Evolutionary conservation across 1,140 invertebrate species (phyloP).

Genomic region (Elysia chlorotica): DNA sequence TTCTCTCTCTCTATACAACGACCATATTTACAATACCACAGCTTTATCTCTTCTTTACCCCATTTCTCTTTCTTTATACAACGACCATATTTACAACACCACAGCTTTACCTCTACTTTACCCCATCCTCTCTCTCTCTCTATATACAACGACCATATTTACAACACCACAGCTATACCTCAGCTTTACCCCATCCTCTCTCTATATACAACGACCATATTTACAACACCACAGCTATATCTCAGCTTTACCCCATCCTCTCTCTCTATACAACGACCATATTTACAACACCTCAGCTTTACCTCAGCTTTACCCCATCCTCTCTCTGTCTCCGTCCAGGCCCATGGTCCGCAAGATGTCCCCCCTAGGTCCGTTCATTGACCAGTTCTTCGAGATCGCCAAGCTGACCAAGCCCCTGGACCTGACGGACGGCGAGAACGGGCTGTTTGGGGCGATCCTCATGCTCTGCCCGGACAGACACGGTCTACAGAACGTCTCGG

Average conservation of each 20-base stretch:
- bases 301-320: not conserved
- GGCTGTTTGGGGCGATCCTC: constrained; percentile 53
- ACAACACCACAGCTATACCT: too few species aligned
- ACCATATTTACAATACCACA: too few species aligned
- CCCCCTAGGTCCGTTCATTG: constrained; percentile 57
- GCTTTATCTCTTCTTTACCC: too few species aligned
- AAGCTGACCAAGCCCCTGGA: constrained; percentile 50
- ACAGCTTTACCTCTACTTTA: too few species aligned
- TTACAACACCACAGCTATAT: not conserved
- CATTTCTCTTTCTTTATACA: too few species aligned
- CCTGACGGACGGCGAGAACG: constrained; percentile 55
- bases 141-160: too few species aligned
- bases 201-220: not conserved
- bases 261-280: not conserved
- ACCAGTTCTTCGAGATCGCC: constrained; percentile 57
- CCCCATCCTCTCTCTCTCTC: too few species aligned
- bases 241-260: not conserved
- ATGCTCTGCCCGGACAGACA: constrained; percentile 56
- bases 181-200: too few species aligned
- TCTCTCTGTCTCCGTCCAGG: not conserved
- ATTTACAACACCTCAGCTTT: not conserved
- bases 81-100: too few species aligned
- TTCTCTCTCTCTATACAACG: too few species aligned
- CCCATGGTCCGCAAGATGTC: constrained; percentile 22
- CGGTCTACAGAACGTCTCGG: too few species aligned